Base-by-base conservation (phyloP, 2,113 vertebrate species). In the Xenus cinereus region DNA sequence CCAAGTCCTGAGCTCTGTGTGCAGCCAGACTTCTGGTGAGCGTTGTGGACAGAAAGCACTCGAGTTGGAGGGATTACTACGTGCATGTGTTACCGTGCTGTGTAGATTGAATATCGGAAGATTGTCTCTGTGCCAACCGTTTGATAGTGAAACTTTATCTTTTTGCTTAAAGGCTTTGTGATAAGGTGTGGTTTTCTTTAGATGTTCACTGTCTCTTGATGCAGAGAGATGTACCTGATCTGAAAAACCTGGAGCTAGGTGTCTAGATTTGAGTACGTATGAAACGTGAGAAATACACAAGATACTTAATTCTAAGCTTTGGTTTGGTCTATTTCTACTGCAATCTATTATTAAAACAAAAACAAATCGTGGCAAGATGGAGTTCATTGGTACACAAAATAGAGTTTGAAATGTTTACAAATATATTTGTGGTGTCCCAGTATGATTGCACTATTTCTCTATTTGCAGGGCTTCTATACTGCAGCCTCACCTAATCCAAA, bases 401-500 rank as follows among this genome's bases (percentile, higher is more conserved):
- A 9, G 54, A 84, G 48, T 28, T 84, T 53, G 51, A 72, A 75
- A 78, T 14, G 67, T 92, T 90, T 75, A 69, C 57, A 62, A 89
- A 64, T 64, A 5, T 11, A 59, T 87, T 68, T 41, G 48, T 2
- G 4, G 24, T 53, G 32, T 89, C 22, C 35, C 23, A 14, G 48
- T 45, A n/a, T 8, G 37, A 51, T 35, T 56, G 32, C 48, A 51
- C 6, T 14, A 21, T 87, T 89, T 81, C 51, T 89, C 66, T 68
- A 6, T 79, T 95, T 87, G 56, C 69, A 92, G 27, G 46, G 60
- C 43, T 91, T 72, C 84, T 62, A 1, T 69, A 64, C 9, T 32
- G 43, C 81, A 66, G 54, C 41, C 26, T 92, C 67, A 62, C 89
- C 69, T 89, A 85, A 95, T 76, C 57, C 78, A 72, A 93, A 92